phyloP scores from a whole-genome alignment of 1,140 invertebrate species.

The Drosophila equinoxialis region DNA sequence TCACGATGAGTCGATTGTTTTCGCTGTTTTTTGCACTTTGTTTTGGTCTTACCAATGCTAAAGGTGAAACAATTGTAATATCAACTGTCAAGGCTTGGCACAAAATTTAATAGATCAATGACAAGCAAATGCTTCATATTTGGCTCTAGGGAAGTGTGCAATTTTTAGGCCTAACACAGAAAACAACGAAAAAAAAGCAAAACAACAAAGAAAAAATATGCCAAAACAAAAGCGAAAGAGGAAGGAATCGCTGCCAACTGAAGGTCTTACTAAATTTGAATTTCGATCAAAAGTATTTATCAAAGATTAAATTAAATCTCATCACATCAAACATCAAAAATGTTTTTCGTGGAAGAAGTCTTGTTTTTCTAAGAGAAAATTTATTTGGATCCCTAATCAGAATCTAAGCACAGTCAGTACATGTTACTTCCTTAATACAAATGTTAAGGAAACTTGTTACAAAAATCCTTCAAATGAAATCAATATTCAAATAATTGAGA shows the following conservation, averaged over 20 bases:
- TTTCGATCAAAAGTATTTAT: background rate
- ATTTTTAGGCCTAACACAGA: constrained; percentile 6
- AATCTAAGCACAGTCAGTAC: too few species aligned
- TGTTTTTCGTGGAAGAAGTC: too few species aligned
- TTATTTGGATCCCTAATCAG: too few species aligned
- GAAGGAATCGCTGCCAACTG: background rate
- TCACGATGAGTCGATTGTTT: constrained; percentile 5
- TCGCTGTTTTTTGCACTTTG: background rate
- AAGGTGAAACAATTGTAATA: constrained; percentile 4
- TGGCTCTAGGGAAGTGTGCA: constrained; percentile 1
- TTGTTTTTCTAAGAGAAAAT: too few species aligned
- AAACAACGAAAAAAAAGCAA: background rate
- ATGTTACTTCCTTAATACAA: background rate
- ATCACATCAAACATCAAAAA: too few species aligned
- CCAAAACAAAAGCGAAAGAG: constrained; percentile 4
- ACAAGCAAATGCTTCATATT: background rate
- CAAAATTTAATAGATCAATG: constrained; percentile 10
- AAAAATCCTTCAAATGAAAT: background rate
- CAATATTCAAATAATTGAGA: background rate
- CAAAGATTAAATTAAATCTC: too few species aligned
- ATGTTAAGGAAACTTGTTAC: background rate
- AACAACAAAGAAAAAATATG: background rate
- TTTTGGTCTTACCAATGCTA: constrained; percentile 2
- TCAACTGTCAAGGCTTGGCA: background rate
- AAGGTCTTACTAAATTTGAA: background rate